Base-by-base conservation (phyloP, 2,113 vertebrate genomes). In the Sinocyclocheilus anophthalmus region DNA sequence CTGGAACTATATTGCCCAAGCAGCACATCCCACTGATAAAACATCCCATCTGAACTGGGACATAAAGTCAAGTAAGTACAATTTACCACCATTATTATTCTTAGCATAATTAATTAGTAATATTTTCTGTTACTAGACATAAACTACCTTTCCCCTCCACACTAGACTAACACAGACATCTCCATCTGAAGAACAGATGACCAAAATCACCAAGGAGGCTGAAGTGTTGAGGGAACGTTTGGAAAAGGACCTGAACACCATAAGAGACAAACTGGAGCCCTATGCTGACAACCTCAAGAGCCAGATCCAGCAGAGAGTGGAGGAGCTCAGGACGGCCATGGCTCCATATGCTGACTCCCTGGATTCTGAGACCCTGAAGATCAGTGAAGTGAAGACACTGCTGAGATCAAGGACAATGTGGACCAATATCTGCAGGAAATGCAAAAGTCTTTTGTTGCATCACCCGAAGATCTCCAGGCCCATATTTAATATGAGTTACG, bases 281-380 rank as follows among this genome's bases (percentile, higher is more conserved):
- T 94, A 91, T 59, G 93, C 96, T 0, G 89, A 94, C 39, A 90
- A 95, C 5, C 87, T 98, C 72, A 95, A 95, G 76, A 50, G 13
- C n/a, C 83, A 94, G 83, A 93, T 97, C 91, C 95, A 95, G 90
- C 16, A 86, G 79, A 95, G 90, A 50, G 91, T 98, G 87, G 92
- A 96, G 86, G 93, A 93, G 69, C 92, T 97, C 4, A 92, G 86
- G 4, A 82, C 65, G 0, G 92, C 92, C 77, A 91, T 96, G 45
- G 90, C 88, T 86, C 89, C 89, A 30, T 73, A 87, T 63, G 89
- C 91, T 3, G 89, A 91, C 16, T 87, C 90, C 55, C 85, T 88
- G 61, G 90, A 90, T 16, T 6, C 91, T 1, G 92, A 94, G 16
- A 30, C 89, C 77, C 87, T 94, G 86, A 91, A 88, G 55, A 22